Conservation (phyloP, 1,140 invertebrate genomes). For the Palaemon carinicauda region DNA sequence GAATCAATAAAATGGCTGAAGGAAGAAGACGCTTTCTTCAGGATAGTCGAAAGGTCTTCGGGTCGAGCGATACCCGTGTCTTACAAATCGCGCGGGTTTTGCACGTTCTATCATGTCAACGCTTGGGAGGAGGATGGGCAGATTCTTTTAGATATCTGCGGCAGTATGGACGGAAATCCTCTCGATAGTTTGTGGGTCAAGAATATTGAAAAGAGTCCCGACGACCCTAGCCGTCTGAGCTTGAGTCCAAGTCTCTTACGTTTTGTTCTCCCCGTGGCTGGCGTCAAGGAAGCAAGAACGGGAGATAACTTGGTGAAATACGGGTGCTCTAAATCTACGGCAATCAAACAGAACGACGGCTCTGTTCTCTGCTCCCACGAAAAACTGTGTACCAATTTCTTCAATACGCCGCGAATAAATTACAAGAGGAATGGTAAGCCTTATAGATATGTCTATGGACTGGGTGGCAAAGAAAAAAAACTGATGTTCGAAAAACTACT, state of each 20-base stretch:
- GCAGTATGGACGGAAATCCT: constrained; percentile 55
- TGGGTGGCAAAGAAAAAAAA: background rate
- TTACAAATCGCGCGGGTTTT: constrained; percentile 61
- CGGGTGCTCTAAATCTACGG: background rate
- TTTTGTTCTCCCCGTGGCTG: constrained; percentile 12
- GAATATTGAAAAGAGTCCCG: constrained; percentile 18
- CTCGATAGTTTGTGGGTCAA: background rate
- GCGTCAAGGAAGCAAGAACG: background rate
- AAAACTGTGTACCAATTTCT: background rate
- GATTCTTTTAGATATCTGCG: constrained; percentile 62
- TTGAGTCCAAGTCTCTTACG: background rate
- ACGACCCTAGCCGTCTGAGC: constrained; percentile 34
- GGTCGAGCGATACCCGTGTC: constrained; percentile 63
- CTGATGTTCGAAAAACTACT: constrained; percentile 53
- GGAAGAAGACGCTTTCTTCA: constrained; percentile 62
- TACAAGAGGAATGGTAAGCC: constrained; percentile 39
- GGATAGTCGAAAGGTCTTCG: constrained; percentile 65
- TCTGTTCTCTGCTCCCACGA: background rate
- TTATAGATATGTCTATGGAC: constrained; percentile 41
- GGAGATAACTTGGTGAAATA: constrained; percentile 7
- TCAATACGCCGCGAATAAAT: constrained; percentile 47
- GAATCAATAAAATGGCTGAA: constrained; percentile 58
- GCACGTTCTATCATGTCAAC: constrained; percentile 65
- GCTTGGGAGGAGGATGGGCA: constrained; percentile 64
- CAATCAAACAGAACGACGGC: constrained; percentile 11